Conservation (phyloP, 1,140 invertebrate genomes). For the Mercenaria mercenaria region DNA sequence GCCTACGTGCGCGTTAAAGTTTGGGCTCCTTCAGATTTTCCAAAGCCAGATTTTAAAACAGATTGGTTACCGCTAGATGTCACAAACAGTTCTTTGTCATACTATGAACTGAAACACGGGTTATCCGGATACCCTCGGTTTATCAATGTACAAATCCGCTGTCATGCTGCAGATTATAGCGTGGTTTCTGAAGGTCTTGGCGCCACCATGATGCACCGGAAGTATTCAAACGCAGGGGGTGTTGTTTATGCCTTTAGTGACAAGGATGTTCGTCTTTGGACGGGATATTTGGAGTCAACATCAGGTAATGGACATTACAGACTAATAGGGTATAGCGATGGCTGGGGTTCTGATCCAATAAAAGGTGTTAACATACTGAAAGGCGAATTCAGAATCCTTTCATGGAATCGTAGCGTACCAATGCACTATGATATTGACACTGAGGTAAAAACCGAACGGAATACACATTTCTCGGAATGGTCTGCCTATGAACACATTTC, state of each 20-base stretch:
- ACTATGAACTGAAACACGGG: constrained; percentile 3
- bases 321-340: background rate
- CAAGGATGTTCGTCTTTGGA: constrained; percentile 10
- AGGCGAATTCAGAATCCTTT: constrained; percentile 15
- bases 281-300: constrained; percentile 3
- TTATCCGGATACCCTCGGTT: constrained; percentile 15
- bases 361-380: background rate
- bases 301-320: background rate
- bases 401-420: background rate
- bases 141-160: constrained; percentile 43
- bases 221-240: background rate
- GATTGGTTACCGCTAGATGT: constrained; percentile 46
- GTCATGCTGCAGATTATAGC: background rate
- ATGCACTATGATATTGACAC: background rate
- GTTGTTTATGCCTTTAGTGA: constrained; percentile 21
- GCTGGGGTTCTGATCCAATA: background rate
- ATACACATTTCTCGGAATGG: constrained; percentile 24
- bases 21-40: constrained; percentile 12
- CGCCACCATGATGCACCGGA: background rate
- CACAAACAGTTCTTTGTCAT: background rate
- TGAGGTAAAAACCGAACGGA: background rate
- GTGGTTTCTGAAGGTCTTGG: constrained; percentile 32
- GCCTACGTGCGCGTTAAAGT: constrained; percentile 35
- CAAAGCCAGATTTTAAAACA: constrained; percentile 14
- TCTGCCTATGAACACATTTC: background rate